A percentile compares a stretch with the other conserved stretches of the same genome.
Conservation (phyloP, 2,797 vertebrate species). For the Periparus ater region DNA sequence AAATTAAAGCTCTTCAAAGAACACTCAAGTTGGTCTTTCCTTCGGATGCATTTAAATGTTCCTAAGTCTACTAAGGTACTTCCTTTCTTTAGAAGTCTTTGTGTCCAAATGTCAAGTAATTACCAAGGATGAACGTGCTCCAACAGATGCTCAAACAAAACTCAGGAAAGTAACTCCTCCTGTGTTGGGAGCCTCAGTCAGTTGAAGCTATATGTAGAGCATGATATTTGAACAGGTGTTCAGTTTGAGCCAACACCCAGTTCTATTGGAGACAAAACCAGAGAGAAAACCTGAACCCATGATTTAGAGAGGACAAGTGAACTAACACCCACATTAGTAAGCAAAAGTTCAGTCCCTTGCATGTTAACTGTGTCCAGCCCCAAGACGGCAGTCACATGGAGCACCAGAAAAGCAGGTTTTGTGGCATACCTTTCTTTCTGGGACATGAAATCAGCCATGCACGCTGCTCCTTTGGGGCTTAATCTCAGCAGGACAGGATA, state of each 20-base stretch:
- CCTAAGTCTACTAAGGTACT: constrained; percentile 10
- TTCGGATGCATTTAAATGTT: constrained; percentile 36
- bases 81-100: constrained; percentile 54
- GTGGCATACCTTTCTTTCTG: not conserved
- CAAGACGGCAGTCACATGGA: not conserved
- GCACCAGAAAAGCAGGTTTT: constrained; percentile 36
- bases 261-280: not conserved
- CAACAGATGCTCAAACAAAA: not conserved
- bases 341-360: not conserved
- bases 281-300: not conserved
- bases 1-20: constrained; percentile 54
- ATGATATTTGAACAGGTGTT: constrained; percentile 30
- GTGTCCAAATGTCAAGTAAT: constrained; percentile 21
- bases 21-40: constrained; percentile 40
- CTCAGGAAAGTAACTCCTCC: not conserved
- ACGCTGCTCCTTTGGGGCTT: not conserved
- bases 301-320: not conserved
- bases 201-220: not conserved
- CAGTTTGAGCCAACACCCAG: not conserved
- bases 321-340: not conserved
- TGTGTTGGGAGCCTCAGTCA: not conserved
- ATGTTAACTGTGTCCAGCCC: not conserved
- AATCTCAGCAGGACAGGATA: not conserved
- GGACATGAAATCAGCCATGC: not conserved
- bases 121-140: not conserved